These are phyloP conservation scores for Anorthoa munda DNA, from an alignment of 2,888 invertebrate genomes.

Conservation along the genomic window DNA sequence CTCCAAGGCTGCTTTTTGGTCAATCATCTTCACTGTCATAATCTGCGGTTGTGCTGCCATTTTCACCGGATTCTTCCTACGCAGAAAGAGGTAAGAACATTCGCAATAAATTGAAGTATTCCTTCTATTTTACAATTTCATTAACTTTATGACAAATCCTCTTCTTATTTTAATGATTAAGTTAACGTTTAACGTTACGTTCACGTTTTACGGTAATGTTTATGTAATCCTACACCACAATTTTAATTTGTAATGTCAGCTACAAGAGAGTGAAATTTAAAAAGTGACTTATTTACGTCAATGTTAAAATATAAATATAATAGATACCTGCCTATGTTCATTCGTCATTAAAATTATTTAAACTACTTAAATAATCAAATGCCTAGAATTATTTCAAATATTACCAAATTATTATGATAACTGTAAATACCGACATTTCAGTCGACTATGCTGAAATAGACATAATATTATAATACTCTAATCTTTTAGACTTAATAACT, in stretches of 20 bases:
- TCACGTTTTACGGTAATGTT: conserved; percentile 30
- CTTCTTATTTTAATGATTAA: conserved; percentile 41
- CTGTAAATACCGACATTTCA: background rate
- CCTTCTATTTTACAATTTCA: conserved; percentile 24
- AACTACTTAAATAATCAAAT: background rate
- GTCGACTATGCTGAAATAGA: background rate
- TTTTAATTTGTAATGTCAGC: conserved; percentile 17
- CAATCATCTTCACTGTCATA: conserved; percentile 79
- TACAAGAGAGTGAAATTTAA: background rate
- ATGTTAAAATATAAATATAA: background rate
- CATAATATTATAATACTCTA: background rate
- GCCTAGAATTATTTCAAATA: background rate
- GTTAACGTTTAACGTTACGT: conserved; percentile 29
- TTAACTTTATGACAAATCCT: conserved; percentile 28
- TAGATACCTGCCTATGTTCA: no score
- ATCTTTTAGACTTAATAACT: background rate
- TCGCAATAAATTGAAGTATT: conserved; percentile 41
- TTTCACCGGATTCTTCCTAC: conserved; percentile 79
- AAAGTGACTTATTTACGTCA: background rate
- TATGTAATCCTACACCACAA: conserved; percentile 10
- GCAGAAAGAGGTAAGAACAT: conserved; percentile 80
- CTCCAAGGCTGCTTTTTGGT: conserved; percentile 85
- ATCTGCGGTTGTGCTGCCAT: conserved; percentile 79
- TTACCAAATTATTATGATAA: background rate
- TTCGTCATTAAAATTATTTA: background rate